Conservation (phyloP, 2,113 vertebrate genomes). For the Tragulus kanchil region DNA sequence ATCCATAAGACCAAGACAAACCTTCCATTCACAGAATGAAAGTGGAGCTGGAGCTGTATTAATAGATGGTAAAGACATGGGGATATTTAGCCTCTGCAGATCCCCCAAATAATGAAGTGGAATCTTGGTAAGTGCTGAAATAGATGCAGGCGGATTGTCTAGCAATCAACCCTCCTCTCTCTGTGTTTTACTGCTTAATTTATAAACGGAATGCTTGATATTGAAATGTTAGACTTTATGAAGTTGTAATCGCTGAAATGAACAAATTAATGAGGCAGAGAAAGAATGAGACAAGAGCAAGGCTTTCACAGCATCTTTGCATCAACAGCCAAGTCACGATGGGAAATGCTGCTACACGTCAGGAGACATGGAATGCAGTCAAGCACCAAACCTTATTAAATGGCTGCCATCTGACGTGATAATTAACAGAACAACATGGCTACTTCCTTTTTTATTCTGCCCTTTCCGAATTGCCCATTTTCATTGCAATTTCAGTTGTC, state of each 20-base stretch:
- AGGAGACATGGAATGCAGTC: not conserved
- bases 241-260: slow-evolving; percentile 61
- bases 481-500: not conserved
- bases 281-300: slow-evolving; percentile 42
- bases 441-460: not conserved
- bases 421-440: slow-evolving; percentile 11
- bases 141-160: not conserved
- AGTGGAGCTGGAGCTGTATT: not conserved
- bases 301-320: slow-evolving; percentile 2
- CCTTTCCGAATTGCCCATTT: not conserved
- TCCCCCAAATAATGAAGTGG: not conserved
- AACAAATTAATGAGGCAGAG: slow-evolving; percentile 47
- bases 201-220: slow-evolving; percentile 30
- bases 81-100: accelerated
- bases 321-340: not conserved
- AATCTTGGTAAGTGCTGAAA: not conserved
- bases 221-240: slow-evolving; percentile 51
- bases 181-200: slow-evolving; percentile 51
- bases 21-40: not conserved
- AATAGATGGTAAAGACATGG: not conserved
- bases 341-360: not conserved
- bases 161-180: not conserved
- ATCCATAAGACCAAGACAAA: not conserved
- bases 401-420: not conserved
- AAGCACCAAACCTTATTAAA: not conserved